Base-by-base conservation (phyloP, 2,797 vertebrate species). In the Siniperca undulata region DNA sequence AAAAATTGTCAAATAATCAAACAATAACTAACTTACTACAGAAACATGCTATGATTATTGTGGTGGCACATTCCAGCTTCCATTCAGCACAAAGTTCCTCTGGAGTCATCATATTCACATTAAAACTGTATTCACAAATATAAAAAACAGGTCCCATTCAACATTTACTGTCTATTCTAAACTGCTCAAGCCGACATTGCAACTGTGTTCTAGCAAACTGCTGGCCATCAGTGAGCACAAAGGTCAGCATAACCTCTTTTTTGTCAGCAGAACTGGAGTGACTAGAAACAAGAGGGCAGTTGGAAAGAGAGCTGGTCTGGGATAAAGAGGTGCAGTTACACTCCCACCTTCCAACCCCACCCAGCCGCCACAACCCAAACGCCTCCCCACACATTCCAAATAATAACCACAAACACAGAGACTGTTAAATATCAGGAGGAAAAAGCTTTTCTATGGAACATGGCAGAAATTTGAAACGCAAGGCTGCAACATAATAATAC, bases 171-270 rank as follows among this genome's bases (percentile, higher is more conserved):
- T 67, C 3, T 55, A 22, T n/a, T 67, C 30, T n/a, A 10, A 80
- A 56, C 17, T n/a, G 42, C 9, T 22, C n/a, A 5, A 7, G 46
- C 42, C 24, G 61, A 67, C 22, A 52, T 69, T 68, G 66, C 30
- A 13, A 27, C n/a, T 34, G 12, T 64, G 55, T 59, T 53, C 10
- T 11, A 42, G 36, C 24, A 70, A 77, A 68, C 44, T 24, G 64
- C 53, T 52, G 27, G 3, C 27, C 72, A 74, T 71, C 77, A 38
- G 52, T 12, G 68, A 77, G 38, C 81, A 61, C 68, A 59, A 58
- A 85, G 59, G 80, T 85, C 84, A 85, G 14, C 38, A 3, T 74
- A 68, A 85, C 77, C 75, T 81, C 48, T 16, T 38, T 44, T 68
- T 76, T 77, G 74, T 84, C 65, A 68, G 59, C 71, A 82, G 42